These are phyloP conservation scores for Neocrepidodera transversa DNA, from an alignment of 2,888 invertebrate species.

Conservation along the genomic window DNA sequence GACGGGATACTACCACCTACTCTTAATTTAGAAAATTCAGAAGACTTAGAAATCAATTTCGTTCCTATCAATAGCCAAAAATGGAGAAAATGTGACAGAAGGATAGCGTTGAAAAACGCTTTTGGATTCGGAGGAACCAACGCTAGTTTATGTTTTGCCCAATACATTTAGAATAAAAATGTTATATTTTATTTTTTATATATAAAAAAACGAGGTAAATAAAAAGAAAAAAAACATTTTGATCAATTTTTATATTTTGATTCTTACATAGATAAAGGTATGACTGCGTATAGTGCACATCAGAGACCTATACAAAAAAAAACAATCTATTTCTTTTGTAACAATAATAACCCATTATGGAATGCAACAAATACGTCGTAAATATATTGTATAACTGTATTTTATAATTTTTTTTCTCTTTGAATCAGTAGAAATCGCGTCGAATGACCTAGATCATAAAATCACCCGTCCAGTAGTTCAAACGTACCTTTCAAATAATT, in stretches of 20 bases:
- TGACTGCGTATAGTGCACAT: slow-evolving; percentile 40
- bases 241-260: slow-evolving; percentile 38
- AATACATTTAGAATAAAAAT: slow-evolving; percentile 50
- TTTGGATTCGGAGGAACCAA: slow-evolving; percentile 99
- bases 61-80: slow-evolving; percentile 65
- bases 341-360: slow-evolving; percentile 59
- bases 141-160: slow-evolving; percentile 78
- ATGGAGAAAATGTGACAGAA: slow-evolving; percentile 66
- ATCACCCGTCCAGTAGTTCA: slow-evolving; percentile 1
- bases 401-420: slow-evolving; percentile 20
- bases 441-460: not conserved
- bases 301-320: slow-evolving; percentile 51
- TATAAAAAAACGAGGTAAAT: not conserved
- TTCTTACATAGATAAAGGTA: slow-evolving; percentile 49
- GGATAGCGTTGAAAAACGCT: slow-evolving; percentile 92
- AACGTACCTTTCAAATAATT: slow-evolving; percentile 2
- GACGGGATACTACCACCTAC: slow-evolving; percentile 85
- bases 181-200: not conserved
- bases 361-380: slow-evolving; percentile 59
- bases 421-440: slow-evolving; percentile 11
- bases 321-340: slow-evolving; percentile 52
- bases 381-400: slow-evolving; percentile 36
- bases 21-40: slow-evolving; percentile 79
- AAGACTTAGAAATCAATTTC: slow-evolving; percentile 72
- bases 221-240: not conserved